phyloP scores from a whole-genome alignment of 2,888 invertebrate genomes.

The Drosophila anceps region DNA sequence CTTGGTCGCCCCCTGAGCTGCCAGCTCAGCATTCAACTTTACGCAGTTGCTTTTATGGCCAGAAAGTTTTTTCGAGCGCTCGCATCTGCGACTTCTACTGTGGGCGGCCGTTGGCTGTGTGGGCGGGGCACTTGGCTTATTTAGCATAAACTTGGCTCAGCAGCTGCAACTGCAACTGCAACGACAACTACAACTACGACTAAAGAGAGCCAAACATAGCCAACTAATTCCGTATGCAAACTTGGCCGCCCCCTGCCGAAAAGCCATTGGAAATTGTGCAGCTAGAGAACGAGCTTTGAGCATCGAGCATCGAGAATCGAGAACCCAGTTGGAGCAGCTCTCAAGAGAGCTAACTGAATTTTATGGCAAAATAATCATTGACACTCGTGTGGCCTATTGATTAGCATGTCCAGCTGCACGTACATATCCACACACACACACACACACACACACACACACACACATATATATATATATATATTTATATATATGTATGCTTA shows the following conservation, averaged over 20 bases:
- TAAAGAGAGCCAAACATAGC: conserved; percentile 65
- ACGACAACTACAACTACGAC: conserved; percentile 10
- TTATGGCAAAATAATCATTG: conserved; percentile 80
- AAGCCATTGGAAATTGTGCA: conserved; percentile 65
- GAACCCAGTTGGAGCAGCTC: conserved; percentile 28
- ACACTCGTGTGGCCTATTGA: conserved; percentile 80
- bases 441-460: not conserved
- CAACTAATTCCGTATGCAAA: conserved; percentile 78
- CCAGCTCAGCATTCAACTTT: conserved; percentile 12
- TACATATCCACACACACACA: not conserved
- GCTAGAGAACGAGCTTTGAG: conserved; percentile 1
- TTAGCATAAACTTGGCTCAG: conserved; percentile 71
- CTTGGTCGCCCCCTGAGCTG: conserved; percentile 4
- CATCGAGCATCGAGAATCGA: conserved; percentile 1
- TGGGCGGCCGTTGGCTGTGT: conserved; percentile 33
- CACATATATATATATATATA: conserved; percentile 9
- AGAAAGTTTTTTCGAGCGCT: conserved; percentile 51
- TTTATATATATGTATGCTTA: conserved; percentile 13
- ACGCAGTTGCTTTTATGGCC: conserved; percentile 57
- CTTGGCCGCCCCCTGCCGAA: conserved; percentile 66
- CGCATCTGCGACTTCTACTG: conserved; percentile 56
- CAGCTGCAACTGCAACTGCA: conserved; percentile 45
- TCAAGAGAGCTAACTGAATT: conserved; percentile 74
- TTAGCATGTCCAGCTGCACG: conserved; percentile 62
- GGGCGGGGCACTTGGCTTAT: conserved; percentile 71